A percentile compares a stretch with the other conserved stretches of the same genome.
Evolutionary conservation across 2,888 invertebrate genomes (phyloP).

Genomic region (Drosophila eohydei): DNA sequence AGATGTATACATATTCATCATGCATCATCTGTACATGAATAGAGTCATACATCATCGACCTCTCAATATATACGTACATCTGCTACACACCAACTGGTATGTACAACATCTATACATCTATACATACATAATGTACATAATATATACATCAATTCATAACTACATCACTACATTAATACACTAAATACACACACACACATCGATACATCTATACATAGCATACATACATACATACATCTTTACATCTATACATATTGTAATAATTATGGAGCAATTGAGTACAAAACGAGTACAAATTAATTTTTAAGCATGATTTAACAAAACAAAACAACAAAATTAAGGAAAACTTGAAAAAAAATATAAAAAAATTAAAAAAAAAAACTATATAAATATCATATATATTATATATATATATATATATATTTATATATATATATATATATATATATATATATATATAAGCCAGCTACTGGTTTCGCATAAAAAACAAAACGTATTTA

Average conservation of each 20-base stretch:
- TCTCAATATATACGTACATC: neutral
- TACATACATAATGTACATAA: constrained; percentile 33
- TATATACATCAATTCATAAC: neutral
- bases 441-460: constrained; percentile 38
- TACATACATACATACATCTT: constrained; percentile 37
- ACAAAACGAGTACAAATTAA: constrained; percentile 83
- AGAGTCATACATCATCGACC: neutral
- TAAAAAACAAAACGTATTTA: constrained; percentile 37
- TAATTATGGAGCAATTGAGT: constrained; percentile 82
- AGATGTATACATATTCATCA: too few species aligned
- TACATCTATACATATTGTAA: constrained; percentile 68
- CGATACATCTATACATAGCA: constrained; percentile 12
- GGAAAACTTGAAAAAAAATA: constrained; percentile 10
- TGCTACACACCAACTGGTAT: neutral
- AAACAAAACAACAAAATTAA: constrained; percentile 25
- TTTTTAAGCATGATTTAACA: constrained; percentile 65
- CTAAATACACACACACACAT: neutral
- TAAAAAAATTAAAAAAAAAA: constrained; percentile 24
- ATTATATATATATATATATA: constrained; percentile 13
- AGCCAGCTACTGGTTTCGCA: constrained; percentile 78
- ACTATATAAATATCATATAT: constrained; percentile 6
- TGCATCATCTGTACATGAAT: too few species aligned
- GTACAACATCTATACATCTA: neutral
- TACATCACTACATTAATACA: neutral
- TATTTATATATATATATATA: constrained; percentile 38